Conservation (phyloP, 2,113 vertebrate species). For the Corythoichthys haematopterus region DNA sequence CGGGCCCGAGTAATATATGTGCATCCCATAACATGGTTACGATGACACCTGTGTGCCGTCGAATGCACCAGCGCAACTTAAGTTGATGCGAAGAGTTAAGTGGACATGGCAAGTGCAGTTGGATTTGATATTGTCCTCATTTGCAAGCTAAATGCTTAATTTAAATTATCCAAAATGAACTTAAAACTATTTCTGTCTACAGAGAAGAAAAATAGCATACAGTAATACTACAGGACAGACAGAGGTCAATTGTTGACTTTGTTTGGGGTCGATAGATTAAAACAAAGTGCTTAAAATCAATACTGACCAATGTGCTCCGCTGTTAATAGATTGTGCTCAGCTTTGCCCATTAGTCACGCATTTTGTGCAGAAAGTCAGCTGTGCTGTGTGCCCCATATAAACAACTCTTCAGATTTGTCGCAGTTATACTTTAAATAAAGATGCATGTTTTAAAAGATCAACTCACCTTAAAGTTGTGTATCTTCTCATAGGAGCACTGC, state of each 20-base stretch:
- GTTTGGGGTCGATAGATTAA: conserved; percentile 8
- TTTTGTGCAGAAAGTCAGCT: conserved; percentile 49
- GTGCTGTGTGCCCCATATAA: conserved; percentile 38
- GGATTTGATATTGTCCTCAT: conserved; percentile 41
- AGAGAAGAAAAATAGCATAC: background rate
- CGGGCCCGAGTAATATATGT: conserved; percentile 54
- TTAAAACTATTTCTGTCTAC: conserved; percentile 10
- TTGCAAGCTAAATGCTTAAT: conserved; percentile 44
- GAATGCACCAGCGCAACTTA: conserved; percentile 20
- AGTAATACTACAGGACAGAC: background rate
- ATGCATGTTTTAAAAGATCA: background rate
- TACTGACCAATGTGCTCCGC: conserved; percentile 41
- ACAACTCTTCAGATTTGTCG: conserved; percentile 1
- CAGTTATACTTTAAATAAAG: background rate
- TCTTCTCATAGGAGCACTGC: conserved; percentile 93
- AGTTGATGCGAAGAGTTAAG: conserved; percentile 45
- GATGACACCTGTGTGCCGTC: conserved; percentile 15
- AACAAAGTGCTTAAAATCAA: conserved; percentile 48
- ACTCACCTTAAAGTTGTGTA: conserved; percentile 98
- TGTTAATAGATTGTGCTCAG: conserved; percentile 46
- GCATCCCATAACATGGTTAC: conserved; percentile 38
- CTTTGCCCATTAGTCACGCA: conserved; percentile 47
- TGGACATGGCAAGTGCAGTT: conserved; percentile 45
- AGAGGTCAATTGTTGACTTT: background rate
- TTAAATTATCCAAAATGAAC: conserved; percentile 48